Evolutionary conservation across 2,888 invertebrate genomes (phyloP).

Genomic region (Cylloceria caligata): DNA sequence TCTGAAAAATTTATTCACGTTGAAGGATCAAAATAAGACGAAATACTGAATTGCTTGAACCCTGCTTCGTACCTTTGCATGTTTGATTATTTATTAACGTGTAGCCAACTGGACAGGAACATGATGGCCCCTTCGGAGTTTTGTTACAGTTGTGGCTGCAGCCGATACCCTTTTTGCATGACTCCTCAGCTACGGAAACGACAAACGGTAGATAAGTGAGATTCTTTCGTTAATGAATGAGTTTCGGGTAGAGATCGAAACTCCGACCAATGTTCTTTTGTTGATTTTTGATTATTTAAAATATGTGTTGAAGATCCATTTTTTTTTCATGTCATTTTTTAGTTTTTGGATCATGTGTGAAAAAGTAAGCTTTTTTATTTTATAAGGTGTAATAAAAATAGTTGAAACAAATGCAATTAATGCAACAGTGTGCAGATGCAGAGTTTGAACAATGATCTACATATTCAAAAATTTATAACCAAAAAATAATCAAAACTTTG

Average conservation of each 20-base stretch:
- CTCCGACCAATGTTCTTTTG: not conserved
- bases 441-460: no score
- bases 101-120: slow-evolving; percentile 86
- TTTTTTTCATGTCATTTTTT: not conserved
- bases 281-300: not conserved
- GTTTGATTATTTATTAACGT: slow-evolving; percentile 68
- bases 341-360: no score
- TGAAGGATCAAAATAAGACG: not conserved
- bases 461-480: no score
- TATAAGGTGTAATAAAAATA: no score
- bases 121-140: slow-evolving; percentile 86
- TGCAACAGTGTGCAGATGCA: no score
- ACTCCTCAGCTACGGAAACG: slow-evolving; percentile 61
- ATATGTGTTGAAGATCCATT: no score
- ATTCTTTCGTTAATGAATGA: not conserved
- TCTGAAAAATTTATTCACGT: slow-evolving; percentile 81
- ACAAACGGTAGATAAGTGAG: slow-evolving; percentile 1
- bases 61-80: slow-evolving; percentile 72
- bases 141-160: slow-evolving; percentile 84
- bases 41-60: no score
- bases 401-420: no score
- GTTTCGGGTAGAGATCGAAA: not conserved
- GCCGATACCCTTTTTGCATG: slow-evolving; percentile 68
- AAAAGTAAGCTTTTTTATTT: no score
- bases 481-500: no score